Percentiles rank a stretch among this genome's conserved stretches.
Evolutionary conservation across 2,113 vertebrate species (phyloP).

Genomic region (Clarias macrocephalus): DNA sequence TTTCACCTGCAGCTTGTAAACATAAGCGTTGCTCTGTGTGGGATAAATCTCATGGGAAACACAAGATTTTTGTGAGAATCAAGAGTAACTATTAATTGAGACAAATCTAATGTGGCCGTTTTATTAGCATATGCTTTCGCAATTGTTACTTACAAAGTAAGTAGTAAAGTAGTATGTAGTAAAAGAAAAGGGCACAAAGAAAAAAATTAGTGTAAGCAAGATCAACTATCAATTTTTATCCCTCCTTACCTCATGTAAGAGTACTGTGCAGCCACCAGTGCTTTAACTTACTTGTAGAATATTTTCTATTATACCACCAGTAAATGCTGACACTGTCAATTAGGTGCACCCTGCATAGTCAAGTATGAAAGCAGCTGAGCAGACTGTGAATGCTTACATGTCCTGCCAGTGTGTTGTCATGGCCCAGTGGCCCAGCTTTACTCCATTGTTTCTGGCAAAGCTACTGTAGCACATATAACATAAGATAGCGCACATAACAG

Average conservation of each 20-base stretch:
- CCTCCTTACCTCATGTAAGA: not conserved
- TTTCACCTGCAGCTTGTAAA: not conserved
- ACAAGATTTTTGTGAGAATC: not conserved
- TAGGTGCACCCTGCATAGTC: not conserved
- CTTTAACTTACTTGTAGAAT: not conserved
- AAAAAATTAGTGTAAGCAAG: no score
- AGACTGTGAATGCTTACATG: not conserved
- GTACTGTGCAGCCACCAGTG: not conserved
- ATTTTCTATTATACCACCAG: not conserved
- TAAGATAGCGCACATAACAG: conserved; percentile 4
- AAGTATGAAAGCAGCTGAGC: conserved; percentile 5
- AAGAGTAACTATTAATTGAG: not conserved
- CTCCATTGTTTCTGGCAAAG: conserved; percentile 5
- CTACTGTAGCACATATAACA: not conserved
- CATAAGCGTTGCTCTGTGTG: not conserved
- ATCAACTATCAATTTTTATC: no score
- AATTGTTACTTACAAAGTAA: no score
- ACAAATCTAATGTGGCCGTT: not conserved
- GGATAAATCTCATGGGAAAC: not conserved
- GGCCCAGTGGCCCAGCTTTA: not conserved
- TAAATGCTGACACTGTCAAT: not conserved
- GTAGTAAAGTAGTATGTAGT: no score
- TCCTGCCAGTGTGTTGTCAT: not conserved
- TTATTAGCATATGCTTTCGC: not conserved
- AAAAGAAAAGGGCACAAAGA: no score